Evolutionary conservation across 2,113 vertebrate species (phyloP), one percentile per base, ranked within the genome.

Genomic region (Macquaria australasica): DNA sequence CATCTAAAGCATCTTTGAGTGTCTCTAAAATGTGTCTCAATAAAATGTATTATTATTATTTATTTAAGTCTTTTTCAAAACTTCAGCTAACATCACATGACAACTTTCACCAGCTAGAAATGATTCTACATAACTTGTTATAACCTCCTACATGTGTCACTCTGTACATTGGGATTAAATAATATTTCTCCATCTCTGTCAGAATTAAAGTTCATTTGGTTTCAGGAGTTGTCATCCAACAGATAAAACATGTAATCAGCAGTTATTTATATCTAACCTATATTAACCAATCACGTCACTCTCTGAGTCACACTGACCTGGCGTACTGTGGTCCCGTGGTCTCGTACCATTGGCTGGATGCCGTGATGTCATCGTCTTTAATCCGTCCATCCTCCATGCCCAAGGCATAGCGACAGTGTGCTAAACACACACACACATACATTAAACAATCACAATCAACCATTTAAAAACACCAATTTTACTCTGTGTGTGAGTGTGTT

Each of bases 361-460:
- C 97, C 21, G 96, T 97, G 93, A 98, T 97, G 93, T 96, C 97
- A 81, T 96, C 93, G 14, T 98, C 96, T 63, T 89, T 88, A 77
- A 98, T 97, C 2, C 96, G 96, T 1, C 96, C 95, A 82, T 98
- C 97, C 39, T 97, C 96, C 97, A 98, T 97, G 16, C 97, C 97
- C 92, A 98, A 83, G 39, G 97, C 95, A 83, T 97, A 97, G 67
- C 97, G 97, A 75, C 97, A 98, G 60, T 96, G 96, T 25, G 90
- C 97, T 98, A 55, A 88, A 72, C 37, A 88, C 48, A 77, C 82
- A 73, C 1, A 55, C 53, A 56, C 9, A 23, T 1, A 58, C 1
- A 56, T 0, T 50, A 11, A 50, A 43, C 10, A 25, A 37, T 51
- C 55, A 25, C 20, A 39, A 50, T 2, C 8, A 58, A 21, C 37